Evolutionary conservation across 1,140 invertebrate species (phyloP), one percentile per base, ranked within the genome.

Genomic region (Nasonia giraulti): DNA sequence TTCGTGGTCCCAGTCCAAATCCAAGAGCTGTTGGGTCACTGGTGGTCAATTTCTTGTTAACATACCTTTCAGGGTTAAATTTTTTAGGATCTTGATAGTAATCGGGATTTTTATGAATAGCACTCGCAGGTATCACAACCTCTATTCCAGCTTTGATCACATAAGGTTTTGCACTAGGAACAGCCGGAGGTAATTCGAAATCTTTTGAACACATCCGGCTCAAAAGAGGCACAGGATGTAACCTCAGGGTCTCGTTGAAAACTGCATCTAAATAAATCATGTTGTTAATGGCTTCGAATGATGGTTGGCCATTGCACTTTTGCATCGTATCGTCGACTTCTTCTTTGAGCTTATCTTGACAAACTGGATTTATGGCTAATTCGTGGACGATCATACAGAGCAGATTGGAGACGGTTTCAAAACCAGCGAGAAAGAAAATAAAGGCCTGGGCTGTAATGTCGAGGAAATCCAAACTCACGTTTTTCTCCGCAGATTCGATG

Each of bases 1-100:
- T 92, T 81, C 93, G 89, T 2, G 94, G 94, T 8, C 95, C 95
- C 2, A 88, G 80, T 23, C 94, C 94, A 87, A 95, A 95, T 6
- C 94, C 93, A 74, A 94, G 82, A 86, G 91, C 95, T 0, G 91
- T 87, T 1, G 90, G 91, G 11, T 87, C 85, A 71, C 89, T 88
- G 7, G 85, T 83, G 8, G 86, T 40, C 31, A 91, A 91, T 83
- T 94, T 93, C 33, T 93, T 91, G 6, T 92, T 91, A 47, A 91
- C 88, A 83, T 94, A 95, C 8, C 95, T 85, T 79, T 94, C 93
- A 0, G 94, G 95, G 85, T 93, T 86, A 76, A 94, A 95, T 77
- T 89, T 87, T 20, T 93, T 90, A 5, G 94, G 94, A 23, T 95
- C 88, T 0, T 89, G 85, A 85, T 91, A 95, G 78, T 92, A 92